Evolutionary conservation across 64 coral and sea anemone genomes (phyloP).

Genomic region (Hydrozoanthus tunicans): DNA sequence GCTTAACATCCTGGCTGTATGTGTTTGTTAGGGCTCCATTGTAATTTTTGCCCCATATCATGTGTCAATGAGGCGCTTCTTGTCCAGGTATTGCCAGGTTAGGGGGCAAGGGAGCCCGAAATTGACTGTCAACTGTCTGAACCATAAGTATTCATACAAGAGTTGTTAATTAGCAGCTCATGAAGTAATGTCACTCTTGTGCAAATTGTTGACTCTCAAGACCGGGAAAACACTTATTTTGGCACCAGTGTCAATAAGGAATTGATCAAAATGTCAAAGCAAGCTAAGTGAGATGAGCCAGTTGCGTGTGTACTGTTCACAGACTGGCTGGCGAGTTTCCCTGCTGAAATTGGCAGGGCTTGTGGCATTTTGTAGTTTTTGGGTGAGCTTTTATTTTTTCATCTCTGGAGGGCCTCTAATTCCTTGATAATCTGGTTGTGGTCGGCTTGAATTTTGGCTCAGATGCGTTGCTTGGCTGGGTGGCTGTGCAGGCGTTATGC

Average conservation of each 20-base stretch:
- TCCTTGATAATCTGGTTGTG: background rate
- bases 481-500: too few species aligned
- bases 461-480: background rate
- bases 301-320: constrained; percentile 8
- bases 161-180: constrained; percentile 7
- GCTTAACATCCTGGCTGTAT: background rate
- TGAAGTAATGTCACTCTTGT: constrained; percentile 30
- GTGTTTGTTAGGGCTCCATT: background rate
- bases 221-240: constrained; percentile 9
- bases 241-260: background rate
- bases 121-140: constrained; percentile 10
- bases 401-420: background rate
- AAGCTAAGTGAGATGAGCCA: background rate
- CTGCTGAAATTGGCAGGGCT: background rate
- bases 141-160: background rate
- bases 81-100: background rate
- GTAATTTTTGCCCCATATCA: background rate
- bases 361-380: constrained; percentile 24
- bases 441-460: background rate
- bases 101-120: background rate
- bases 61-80: background rate
- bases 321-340: background rate
- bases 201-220: background rate
- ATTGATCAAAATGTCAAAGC: background rate
- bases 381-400: background rate